Conservation (phyloP, 1,140 invertebrate species). For the Tribolium madens region DNA sequence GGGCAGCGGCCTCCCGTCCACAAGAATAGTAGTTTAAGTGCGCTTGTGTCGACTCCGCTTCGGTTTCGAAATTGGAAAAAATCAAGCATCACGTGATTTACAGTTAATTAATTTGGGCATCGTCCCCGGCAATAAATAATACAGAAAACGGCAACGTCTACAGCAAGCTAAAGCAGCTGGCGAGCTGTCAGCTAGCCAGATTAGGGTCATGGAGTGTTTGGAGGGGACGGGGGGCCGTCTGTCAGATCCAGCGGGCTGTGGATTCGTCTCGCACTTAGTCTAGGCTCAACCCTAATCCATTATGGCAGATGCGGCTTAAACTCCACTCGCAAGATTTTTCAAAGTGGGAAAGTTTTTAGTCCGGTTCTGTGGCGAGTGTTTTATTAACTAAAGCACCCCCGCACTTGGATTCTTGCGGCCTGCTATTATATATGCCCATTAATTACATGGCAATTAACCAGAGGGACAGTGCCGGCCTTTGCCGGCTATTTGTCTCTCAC, state of each 20-base stretch:
- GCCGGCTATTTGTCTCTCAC: slow-evolving; percentile 34
- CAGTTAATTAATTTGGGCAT: slow-evolving; percentile 37
- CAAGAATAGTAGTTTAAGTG: slow-evolving; percentile 54
- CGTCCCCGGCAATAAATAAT: slow-evolving; percentile 53
- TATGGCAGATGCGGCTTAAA: slow-evolving; percentile 62
- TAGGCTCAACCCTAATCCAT: slow-evolving; percentile 63
- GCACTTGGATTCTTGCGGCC: slow-evolving; percentile 49
- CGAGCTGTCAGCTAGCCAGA: slow-evolving; percentile 62
- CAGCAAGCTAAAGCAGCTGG: slow-evolving; percentile 60
- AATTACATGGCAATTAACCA: slow-evolving; percentile 58
- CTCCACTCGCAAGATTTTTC: slow-evolving; percentile 11
- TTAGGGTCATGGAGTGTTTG: slow-evolving; percentile 60
- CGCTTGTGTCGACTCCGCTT: slow-evolving; percentile 38
- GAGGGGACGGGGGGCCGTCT: slow-evolving; percentile 51
- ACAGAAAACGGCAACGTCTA: slow-evolving; percentile 47
- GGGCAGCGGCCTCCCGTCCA: slow-evolving; percentile 56
- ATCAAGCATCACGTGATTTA: neutral
- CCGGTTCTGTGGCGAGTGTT: slow-evolving; percentile 21
- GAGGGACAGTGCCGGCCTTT: slow-evolving; percentile 52
- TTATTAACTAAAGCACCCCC: slow-evolving; percentile 50
- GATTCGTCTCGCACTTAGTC: slow-evolving; percentile 61
- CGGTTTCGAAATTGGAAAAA: neutral
- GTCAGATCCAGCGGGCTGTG: slow-evolving; percentile 58
- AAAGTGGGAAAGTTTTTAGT: neutral
- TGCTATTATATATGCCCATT: slow-evolving; percentile 53